phyloP scores from a whole-genome alignment of 2,888 invertebrate genomes.

The Agrochola macilenta region DNA sequence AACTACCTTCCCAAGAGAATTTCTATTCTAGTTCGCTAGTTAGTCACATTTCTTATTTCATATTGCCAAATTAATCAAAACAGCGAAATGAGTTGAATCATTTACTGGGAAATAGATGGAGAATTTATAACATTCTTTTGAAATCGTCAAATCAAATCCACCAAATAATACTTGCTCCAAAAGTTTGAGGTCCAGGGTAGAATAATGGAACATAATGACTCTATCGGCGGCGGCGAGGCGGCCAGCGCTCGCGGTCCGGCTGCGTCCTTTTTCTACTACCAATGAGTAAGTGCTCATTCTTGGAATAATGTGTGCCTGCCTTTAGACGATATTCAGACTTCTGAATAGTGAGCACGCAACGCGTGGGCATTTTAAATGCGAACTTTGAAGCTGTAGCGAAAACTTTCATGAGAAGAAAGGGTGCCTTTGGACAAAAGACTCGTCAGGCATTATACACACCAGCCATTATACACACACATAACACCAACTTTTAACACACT shows the following conservation, averaged over 20 bases:
- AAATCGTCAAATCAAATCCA: background rate
- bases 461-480: background rate
- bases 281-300: conserved; percentile 67
- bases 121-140: background rate
- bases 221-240: conserved; percentile 88
- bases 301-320: conserved; percentile 66
- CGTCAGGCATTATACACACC: background rate
- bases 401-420: conserved; percentile 2
- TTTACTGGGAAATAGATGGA: background rate
- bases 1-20: no score
- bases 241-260: conserved; percentile 71
- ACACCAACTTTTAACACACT: conserved; percentile 40
- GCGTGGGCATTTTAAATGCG: conserved; percentile 26
- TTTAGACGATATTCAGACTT: conserved; percentile 55
- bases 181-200: conserved; percentile 78
- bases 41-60: no score
- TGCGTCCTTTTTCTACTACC: conserved; percentile 70
- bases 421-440: background rate
- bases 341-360: conserved; percentile 61
- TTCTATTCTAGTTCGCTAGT: no score
- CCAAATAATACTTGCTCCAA: conserved; percentile 1
- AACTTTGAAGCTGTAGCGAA: background rate
- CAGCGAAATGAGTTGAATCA: background rate
- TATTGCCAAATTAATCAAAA: no score
- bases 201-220: conserved; percentile 90